These are phyloP conservation scores for Apus apus DNA, from an alignment of 2,113 vertebrate genomes.

Conservation along the genomic window DNA sequence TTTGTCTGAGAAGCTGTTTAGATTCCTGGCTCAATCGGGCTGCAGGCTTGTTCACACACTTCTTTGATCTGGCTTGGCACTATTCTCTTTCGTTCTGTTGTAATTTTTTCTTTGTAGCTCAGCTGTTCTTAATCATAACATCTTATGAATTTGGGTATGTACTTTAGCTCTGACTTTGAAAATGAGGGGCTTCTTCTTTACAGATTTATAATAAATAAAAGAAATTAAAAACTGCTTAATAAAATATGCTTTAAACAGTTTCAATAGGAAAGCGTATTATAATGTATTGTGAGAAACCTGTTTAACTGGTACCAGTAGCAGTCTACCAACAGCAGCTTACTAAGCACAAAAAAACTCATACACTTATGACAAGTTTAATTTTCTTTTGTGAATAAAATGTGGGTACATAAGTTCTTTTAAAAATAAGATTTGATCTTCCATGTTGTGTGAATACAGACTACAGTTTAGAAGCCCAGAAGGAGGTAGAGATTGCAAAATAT, in stretches of 20 bases:
- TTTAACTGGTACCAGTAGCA: background rate
- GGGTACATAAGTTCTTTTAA: rapidly evolving
- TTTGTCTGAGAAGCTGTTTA: background rate
- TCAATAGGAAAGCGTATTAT: background rate
- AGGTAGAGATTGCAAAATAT: background rate
- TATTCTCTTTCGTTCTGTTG: background rate
- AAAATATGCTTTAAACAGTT: background rate
- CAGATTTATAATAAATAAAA: background rate
- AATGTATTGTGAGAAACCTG: background rate
- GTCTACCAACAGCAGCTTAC: background rate
- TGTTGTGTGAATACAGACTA: background rate
- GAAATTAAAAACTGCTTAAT: background rate
- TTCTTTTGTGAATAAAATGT: background rate
- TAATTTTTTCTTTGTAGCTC: background rate
- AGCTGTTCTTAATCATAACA: constrained; percentile 4
- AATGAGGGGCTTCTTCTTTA: background rate
- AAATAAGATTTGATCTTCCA: rapidly evolving
- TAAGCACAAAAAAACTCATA: background rate
- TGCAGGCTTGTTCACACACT: background rate
- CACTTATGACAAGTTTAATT: background rate
- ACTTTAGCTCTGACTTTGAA: background rate
- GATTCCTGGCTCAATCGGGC: background rate
- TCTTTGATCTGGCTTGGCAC: constrained; percentile 25
- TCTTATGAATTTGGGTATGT: background rate
- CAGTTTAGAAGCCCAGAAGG: background rate